These are phyloP conservation scores for Nomada ruficornis DNA, from an alignment of 2,888 invertebrate genomes.

Conservation along the genomic window DNA sequence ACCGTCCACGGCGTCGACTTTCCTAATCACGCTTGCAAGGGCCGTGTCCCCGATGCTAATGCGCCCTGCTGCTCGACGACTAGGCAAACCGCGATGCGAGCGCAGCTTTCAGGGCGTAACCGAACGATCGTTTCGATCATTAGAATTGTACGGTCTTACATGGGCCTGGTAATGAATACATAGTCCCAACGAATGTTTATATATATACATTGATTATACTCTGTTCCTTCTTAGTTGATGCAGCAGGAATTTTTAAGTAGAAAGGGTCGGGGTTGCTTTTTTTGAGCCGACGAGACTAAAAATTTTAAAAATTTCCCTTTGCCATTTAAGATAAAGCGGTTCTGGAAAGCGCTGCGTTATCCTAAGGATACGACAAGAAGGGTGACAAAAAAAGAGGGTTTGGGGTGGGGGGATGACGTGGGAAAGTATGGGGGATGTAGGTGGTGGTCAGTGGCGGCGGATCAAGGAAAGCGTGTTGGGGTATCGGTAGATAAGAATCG, in stretches of 20 bases:
- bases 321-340: constrained; percentile 23
- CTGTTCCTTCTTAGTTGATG: not conserved
- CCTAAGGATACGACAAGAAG: constrained; percentile 62
- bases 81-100: constrained; percentile 8
- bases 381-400: constrained; percentile 7
- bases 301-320: not conserved
- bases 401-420: constrained; percentile 3
- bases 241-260: not conserved
- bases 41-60: constrained; percentile 51
- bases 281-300: not conserved
- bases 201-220: too few relatives aligned
- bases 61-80: constrained; percentile 2
- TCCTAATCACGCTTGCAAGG: constrained; percentile 60
- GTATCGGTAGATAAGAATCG: constrained; percentile 80
- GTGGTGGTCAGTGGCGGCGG: constrained; percentile 74
- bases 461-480: constrained; percentile 82
- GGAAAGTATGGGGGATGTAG: constrained; percentile 45
- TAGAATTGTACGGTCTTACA: constrained; percentile 74
- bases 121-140: constrained; percentile 77
- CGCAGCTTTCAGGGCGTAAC: constrained; percentile 75
- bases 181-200: constrained; percentile 25
- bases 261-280: not conserved
- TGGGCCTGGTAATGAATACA: constrained; percentile 77
- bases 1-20: constrained; percentile 29
- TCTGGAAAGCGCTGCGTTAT: constrained; percentile 71